Conservation (phyloP, 2,888 invertebrate genomes). For the Agrotis puta region DNA sequence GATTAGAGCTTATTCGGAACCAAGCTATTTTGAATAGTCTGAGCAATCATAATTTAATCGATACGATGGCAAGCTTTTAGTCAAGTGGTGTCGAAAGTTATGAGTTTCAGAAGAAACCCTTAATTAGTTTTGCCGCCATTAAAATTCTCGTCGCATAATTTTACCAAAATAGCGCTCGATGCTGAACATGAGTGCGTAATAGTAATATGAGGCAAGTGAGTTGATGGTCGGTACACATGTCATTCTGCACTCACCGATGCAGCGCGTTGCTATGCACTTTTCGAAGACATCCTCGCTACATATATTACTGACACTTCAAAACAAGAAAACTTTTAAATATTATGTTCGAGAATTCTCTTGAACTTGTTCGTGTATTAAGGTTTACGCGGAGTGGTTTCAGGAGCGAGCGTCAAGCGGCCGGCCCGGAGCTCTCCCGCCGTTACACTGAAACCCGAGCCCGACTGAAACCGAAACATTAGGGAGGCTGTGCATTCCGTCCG, state of each 20-base stretch:
- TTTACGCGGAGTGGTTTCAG: constrained; percentile 55
- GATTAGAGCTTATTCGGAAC: background rate
- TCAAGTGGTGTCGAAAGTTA: constrained; percentile 42
- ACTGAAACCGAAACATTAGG: constrained; percentile 75
- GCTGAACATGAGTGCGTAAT: constrained; percentile 34
- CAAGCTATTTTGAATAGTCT: constrained; percentile 6
- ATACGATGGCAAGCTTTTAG: constrained; percentile 11
- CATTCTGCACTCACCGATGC: constrained; percentile 75
- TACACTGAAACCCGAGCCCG: constrained; percentile 73
- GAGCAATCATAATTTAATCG: constrained; percentile 24
- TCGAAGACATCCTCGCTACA: constrained; percentile 46
- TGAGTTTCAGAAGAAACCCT: constrained; percentile 17
- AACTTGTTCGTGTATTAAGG: constrained; percentile 45
- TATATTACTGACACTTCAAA: constrained; percentile 53
- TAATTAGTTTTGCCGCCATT: constrained; percentile 43
- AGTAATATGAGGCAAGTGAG: constrained; percentile 49
- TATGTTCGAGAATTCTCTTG: constrained; percentile 23
- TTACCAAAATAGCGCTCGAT: constrained; percentile 26
- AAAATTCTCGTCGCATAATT: constrained; percentile 31
- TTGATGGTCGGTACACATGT: constrained; percentile 62
- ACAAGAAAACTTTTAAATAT: constrained; percentile 39
- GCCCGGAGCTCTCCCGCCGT: constrained; percentile 73
- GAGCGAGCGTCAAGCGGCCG: constrained; percentile 69
- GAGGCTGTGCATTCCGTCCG: constrained; percentile 68
- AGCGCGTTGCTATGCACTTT: constrained; percentile 67